Percentiles rank a stretch among this genome's conserved stretches.
Evolutionary conservation across 2,888 invertebrate genomes (phyloP).

Genomic region (Eupithecia exiguata): DNA sequence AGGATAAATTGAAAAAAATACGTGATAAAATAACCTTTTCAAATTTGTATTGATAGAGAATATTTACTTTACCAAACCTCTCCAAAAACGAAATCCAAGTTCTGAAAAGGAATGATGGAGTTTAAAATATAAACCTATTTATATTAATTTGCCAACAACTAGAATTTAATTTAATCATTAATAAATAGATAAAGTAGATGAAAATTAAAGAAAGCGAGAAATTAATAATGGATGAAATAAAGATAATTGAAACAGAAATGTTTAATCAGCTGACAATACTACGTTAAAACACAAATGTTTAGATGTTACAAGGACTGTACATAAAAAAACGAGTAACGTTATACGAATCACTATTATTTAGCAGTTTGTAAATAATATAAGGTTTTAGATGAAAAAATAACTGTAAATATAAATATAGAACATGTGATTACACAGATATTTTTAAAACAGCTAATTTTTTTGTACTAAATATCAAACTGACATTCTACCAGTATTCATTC

Average conservation of each 20-base stretch:
- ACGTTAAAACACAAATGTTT: conserved; percentile 75
- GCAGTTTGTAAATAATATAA: conserved; percentile 74
- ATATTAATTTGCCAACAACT: conserved; percentile 42
- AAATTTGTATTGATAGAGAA: neutral
- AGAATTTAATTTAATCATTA: conserved; percentile 41
- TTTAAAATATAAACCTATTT: neutral
- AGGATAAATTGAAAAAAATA: neutral
- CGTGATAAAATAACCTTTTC: neutral
- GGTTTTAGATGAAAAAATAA: conserved; percentile 58
- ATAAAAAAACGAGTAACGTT: conserved; percentile 67
- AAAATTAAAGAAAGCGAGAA: conserved; percentile 48
- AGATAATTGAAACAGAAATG: conserved; percentile 70
- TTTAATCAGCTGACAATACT: conserved; percentile 82
- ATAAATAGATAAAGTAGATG: conserved; percentile 53
- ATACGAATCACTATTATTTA: conserved; percentile 79
- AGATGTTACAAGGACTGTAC: conserved; percentile 57
- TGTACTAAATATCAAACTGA: neutral
- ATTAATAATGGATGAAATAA: conserved; percentile 57
- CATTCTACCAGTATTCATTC: neutral
- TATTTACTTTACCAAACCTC: neutral
- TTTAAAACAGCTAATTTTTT: neutral
- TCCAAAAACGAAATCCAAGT: neutral
- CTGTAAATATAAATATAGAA: conserved; percentile 65
- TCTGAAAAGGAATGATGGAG: neutral
- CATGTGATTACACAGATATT: conserved; percentile 44